These are phyloP conservation scores for Platysteira castanea DNA, from an alignment of 2,113 vertebrate genomes.

Conservation along the genomic window DNA sequence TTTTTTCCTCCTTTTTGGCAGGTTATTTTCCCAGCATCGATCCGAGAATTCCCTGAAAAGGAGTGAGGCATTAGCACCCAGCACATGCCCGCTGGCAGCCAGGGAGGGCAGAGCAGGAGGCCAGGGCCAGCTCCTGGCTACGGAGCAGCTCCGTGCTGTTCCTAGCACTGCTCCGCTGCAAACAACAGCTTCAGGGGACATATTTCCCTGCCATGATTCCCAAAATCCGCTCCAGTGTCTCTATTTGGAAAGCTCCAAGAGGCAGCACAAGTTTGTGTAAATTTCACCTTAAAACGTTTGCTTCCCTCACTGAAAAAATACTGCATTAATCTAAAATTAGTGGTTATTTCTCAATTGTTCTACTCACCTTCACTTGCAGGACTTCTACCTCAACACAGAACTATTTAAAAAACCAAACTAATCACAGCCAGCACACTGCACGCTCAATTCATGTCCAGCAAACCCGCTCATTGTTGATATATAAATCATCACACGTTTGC, in stretches of 20 bases:
- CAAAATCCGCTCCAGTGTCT: not conserved
- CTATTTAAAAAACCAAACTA: not conserved
- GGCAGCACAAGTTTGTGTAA: fast-evolving
- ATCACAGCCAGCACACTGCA: not conserved
- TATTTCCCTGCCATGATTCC: not conserved
- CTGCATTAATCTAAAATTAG: not conserved
- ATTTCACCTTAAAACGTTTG: not conserved
- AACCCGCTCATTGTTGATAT: not conserved
- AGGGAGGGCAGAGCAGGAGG: not conserved
- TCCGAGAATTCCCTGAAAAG: not conserved
- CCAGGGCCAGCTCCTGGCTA: not conserved
- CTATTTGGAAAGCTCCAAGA: not conserved
- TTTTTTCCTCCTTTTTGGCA: not conserved
- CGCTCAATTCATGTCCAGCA: not conserved
- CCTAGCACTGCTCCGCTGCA: not conserved
- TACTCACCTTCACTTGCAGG: not conserved
- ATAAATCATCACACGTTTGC: not conserved
- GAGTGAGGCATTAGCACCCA: not conserved
- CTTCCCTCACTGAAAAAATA: not conserved
- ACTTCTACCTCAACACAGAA: not conserved
- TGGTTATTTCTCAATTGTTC: not conserved
- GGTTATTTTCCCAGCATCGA: not conserved
- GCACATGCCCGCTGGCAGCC: not conserved
- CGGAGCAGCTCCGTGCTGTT: not conserved
- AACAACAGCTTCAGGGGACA: not conserved